Conservation (phyloP, 2,113 vertebrate species). For the Monarcha castaneiventris region DNA sequence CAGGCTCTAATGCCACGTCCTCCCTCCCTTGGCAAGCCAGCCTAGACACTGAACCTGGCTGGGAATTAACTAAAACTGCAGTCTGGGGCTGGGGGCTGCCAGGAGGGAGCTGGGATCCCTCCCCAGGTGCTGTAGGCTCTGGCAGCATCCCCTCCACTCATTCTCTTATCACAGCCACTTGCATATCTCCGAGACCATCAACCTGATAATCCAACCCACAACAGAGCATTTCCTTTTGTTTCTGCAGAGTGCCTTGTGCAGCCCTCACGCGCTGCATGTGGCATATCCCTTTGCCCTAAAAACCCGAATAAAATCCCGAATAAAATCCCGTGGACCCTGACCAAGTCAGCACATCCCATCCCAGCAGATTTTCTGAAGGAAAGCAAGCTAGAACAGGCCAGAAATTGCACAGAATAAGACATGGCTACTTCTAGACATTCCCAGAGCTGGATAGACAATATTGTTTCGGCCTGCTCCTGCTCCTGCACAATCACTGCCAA, state of each 20-base stretch:
- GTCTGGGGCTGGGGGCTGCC: neutral
- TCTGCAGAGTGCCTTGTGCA: neutral
- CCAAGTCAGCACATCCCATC: neutral
- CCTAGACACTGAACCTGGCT: neutral
- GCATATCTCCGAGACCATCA: neutral
- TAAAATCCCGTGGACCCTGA: neutral
- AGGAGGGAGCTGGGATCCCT: neutral
- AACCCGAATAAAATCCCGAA: neutral
- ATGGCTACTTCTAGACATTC: neutral
- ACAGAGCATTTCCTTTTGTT: neutral
- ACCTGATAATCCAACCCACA: neutral
- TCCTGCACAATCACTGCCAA: neutral
- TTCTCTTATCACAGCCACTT: neutral
- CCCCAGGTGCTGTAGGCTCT: accelerated
- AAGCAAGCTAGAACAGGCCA: neutral
- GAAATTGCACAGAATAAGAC: neutral
- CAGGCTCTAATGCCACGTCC: accelerated
- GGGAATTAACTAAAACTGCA: neutral
- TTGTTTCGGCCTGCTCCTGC: neutral
- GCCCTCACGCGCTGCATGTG: accelerated
- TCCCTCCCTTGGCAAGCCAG: neutral
- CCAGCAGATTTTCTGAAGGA: neutral
- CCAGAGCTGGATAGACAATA: neutral
- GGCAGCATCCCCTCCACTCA: neutral
- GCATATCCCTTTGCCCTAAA: neutral